Base-by-base conservation (phyloP, 2,888 invertebrate genomes). In the Escarpia spicata region DNA sequence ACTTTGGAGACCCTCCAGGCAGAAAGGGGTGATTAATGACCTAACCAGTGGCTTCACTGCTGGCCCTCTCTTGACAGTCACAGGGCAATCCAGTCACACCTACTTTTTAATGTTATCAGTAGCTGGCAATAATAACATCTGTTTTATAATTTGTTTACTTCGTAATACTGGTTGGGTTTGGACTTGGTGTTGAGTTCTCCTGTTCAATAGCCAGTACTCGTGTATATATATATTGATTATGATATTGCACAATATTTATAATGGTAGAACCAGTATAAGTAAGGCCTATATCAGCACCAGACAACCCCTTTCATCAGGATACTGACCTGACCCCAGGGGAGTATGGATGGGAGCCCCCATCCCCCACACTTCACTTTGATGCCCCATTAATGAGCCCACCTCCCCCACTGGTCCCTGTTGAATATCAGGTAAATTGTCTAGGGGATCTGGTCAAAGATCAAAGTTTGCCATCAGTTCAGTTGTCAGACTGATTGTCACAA, bases 291-390 rank as follows among this genome's bases (percentile, higher is more conserved):
- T 75, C 26, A 75, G 26, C n/a, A 75, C 75, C 75, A 75, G 19
- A 26, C 75, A 15, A 75, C 75, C 75, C n/a, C 75, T 75, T 75
- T 75, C 75, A 75, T 75, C 75, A 75, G 19, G 6, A 26, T n/a
- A 75, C 75, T 75, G 75, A 75, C 75, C 75, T 75, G 19, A 75
- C 75, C 75, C 75, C 75, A 75, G 75, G 75, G 75, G 75, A 75
- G 75, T 75, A 75, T 75, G 75, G 75, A 26, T 52, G 3, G 75
- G 52, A 45, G 26, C 75, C 19, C 6, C 19, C 75, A 75, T 19
- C 75, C 75, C 75, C 75, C 26, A 75, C 19, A 6, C 15, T 75
- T 19, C 19, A 75, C 75, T 75, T 75, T 75, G 75, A 75, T 75
- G 26, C 75, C 75, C 75, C 75, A 75, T 75, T 75, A 75, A 75